phyloP scores from a whole-genome alignment of 2,797 vertebrate species.

The Varecia variegata region DNA sequence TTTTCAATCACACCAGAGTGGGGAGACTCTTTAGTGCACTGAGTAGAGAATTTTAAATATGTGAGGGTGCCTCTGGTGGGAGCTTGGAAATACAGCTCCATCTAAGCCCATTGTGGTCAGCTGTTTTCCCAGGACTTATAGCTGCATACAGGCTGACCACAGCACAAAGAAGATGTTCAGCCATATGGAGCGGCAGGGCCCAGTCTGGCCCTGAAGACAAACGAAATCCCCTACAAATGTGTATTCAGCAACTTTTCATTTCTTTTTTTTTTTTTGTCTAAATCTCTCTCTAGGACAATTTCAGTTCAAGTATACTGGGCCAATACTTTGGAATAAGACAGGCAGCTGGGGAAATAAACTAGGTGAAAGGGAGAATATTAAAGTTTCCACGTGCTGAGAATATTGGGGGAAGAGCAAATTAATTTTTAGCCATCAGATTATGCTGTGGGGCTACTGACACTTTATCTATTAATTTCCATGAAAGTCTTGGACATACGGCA shows the following conservation, averaged over 20 bases:
- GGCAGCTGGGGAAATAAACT: neutral
- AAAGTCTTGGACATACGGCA: neutral
- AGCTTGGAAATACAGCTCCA: neutral
- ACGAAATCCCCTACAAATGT: neutral
- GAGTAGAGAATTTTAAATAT: neutral
- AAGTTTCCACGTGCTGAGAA: neutral
- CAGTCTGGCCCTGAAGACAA: neutral
- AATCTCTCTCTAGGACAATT: neutral
- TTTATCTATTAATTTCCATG: neutral
- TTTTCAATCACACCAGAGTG: neutral
- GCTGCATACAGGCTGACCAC: neutral
- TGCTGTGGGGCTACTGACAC: neutral
- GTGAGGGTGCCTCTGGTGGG: neutral
- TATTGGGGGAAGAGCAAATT: neutral
- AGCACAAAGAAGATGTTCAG: neutral
- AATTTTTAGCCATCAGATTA: neutral
- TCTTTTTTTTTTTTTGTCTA: neutral
- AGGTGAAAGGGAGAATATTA: neutral
- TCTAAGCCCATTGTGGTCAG: neutral
- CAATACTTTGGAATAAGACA: neutral
- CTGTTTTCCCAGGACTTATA: neutral
- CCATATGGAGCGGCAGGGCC: fast-evolving
- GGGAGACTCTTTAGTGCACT: neutral
- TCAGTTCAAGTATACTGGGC: neutral
- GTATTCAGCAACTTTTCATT: neutral